Conservation (phyloP, 64 coral and sea anemone genomes). For the Montipora sp. region DNA sequence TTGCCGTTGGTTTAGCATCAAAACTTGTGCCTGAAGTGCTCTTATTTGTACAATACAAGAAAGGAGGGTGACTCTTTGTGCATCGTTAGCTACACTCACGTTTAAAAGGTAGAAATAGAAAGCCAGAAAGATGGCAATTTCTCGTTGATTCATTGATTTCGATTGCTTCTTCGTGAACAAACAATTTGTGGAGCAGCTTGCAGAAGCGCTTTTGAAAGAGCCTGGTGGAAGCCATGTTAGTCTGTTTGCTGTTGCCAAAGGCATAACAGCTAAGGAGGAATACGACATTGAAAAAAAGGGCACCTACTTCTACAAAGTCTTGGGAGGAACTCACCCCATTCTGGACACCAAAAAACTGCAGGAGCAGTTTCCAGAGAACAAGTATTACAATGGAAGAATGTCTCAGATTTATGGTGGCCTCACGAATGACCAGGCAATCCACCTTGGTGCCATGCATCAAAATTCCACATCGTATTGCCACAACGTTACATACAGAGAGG, state of each 20-base stretch:
- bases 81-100: no score
- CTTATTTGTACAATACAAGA: no score
- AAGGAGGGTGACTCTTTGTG: no score
- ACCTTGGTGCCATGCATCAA: conserved; percentile 31
- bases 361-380: background rate
- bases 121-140: no score
- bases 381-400: background rate
- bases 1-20: background rate
- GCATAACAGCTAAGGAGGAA: background rate
- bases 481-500: conserved; percentile 11
- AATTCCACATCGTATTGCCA: conserved; percentile 25
- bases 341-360: conserved; percentile 24
- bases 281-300: background rate
- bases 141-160: no score
- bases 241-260: background rate
- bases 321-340: conserved; percentile 15
- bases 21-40: background rate
- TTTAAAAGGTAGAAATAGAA: no score
- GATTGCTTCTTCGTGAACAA: background rate
- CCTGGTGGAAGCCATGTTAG: conserved; percentile 6
- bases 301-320: conserved; percentile 17
- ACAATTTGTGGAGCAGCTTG: background rate
- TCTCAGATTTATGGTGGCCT: conserved; percentile 25
- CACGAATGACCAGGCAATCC: conserved; percentile 32
- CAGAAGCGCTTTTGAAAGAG: background rate